Base-by-base conservation (phyloP, 2,888 invertebrate species). In the Chaetogeoica ovagalla region DNA sequence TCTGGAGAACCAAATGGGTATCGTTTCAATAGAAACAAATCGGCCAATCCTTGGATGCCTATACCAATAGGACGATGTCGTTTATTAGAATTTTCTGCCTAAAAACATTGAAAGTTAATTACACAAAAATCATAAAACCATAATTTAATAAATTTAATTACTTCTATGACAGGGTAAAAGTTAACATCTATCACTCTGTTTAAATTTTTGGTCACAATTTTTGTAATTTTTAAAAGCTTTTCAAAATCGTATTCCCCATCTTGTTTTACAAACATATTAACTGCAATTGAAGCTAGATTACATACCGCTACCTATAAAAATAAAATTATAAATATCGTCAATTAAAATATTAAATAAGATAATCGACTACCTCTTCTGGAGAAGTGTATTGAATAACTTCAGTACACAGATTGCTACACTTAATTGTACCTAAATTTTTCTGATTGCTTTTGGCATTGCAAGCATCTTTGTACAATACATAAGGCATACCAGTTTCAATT, bases 391-490 rank as follows among this genome's bases (percentile, higher is more conserved):
- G 95, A 0, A 99, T 91, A 84, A 99, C 95, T 90, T 99, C 99
- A 0, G 99, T 98, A 86, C 98, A 99, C 59, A 99, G 88, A 87
- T 99, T 99, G 84, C 97, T 96, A 87, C 97, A 96, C 87, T 97
- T 97, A 84, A 99, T 99, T 0, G 98, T 98, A 19, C 99, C 99
- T 81, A 99, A 88, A 87, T 99, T 98, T 86, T 98, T 93, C 85
- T 99, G 99, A 87, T 99, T 99, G 82, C 96, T 96, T 88, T 99
- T 99, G 1, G 93, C 88, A 86, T 99, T 99, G 85, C 98, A 98
- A 6, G 96, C 91, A 87, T 99, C 99, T 87, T 96, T 96, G 86
- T 95, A 96, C 0, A 96, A 87, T 96, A 99, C 98, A 86, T 96
- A 99, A 0, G 99, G 99, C 7, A 95, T 96, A 19, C 98, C 99